phyloP scores from a whole-genome alignment of 2,797 vertebrate species.

The Karalla daura region DNA sequence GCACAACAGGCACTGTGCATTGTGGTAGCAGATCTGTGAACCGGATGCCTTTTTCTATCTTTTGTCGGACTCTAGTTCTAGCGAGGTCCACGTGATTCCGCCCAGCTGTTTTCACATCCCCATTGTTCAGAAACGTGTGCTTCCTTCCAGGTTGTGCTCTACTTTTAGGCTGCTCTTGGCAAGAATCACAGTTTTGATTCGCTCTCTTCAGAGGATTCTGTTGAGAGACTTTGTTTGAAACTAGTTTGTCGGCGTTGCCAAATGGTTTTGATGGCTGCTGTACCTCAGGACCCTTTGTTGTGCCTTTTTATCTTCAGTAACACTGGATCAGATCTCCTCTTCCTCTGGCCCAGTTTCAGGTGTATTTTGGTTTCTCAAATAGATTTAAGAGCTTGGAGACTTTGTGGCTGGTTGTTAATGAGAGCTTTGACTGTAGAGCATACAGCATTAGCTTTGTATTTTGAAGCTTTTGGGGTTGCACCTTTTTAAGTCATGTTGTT shows the following conservation, averaged over 20 bases:
- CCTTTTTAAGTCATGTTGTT: not conserved
- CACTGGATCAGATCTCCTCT: conserved; percentile 4
- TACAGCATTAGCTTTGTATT: conserved; percentile 20
- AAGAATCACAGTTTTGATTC: not conserved
- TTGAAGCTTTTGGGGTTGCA: not conserved
- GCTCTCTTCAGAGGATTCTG: conserved; percentile 10
- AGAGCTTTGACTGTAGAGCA: conserved; percentile 6
- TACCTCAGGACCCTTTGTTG: conserved; percentile 81
- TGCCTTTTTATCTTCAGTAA: conserved; percentile 69
- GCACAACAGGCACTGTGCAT: conserved; percentile 25
- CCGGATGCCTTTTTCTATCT: conserved; percentile 18
- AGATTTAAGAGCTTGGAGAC: conserved; percentile 11
- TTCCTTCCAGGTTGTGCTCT: conserved; percentile 6
- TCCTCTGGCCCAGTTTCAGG: conserved; percentile 36
- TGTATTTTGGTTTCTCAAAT: conserved; percentile 29
- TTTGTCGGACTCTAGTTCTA: conserved; percentile 11
- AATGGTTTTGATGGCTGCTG: conserved; percentile 63
- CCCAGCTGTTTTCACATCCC: conserved; percentile 2
- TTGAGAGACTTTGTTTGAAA: conserved; percentile 16
- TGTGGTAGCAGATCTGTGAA: conserved; percentile 27
- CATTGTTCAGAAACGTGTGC: not conserved
- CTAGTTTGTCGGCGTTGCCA: conserved; percentile 51
- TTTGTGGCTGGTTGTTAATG: conserved; percentile 16
- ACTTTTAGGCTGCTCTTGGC: conserved; percentile 5
- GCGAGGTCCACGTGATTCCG: conserved; percentile 4